These are phyloP conservation scores for Microtus richardsoni DNA, from an alignment of 2,113 vertebrate species.

Conservation along the genomic window DNA sequence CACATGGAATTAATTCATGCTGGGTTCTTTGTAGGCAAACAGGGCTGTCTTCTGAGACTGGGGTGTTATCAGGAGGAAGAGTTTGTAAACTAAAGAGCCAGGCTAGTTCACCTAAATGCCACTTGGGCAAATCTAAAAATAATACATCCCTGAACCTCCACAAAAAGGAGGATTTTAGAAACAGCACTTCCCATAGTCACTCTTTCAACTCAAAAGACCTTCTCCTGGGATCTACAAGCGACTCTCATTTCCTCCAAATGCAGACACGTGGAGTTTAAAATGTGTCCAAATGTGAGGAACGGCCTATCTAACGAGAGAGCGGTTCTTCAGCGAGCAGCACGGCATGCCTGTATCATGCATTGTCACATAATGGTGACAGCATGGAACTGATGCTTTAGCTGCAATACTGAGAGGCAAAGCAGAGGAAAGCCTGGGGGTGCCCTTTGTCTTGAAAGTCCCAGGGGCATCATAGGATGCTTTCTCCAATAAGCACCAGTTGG, in stretches of 20 bases:
- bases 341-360: not conserved
- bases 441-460: not conserved
- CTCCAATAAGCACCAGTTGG: fast-evolving
- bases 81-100: not conserved
- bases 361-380: not conserved
- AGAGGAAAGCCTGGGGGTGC: not conserved
- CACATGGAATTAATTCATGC: not conserved
- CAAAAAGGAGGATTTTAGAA: not conserved
- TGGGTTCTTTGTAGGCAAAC: not conserved
- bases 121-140: not conserved
- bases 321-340: not conserved
- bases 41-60: not conserved
- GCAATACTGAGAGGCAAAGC: not conserved
- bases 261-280: not conserved
- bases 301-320: not conserved
- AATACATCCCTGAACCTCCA: not conserved
- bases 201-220: not conserved
- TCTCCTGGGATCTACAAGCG: not conserved
- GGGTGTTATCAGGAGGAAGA: not conserved
- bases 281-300: not conserved
- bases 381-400: not conserved
- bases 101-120: not conserved
- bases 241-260: not conserved
- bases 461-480: not conserved
- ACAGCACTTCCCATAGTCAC: not conserved